phyloP scores from a whole-genome alignment of 2,797 vertebrate species.

The Dryobates pubescens region DNA sequence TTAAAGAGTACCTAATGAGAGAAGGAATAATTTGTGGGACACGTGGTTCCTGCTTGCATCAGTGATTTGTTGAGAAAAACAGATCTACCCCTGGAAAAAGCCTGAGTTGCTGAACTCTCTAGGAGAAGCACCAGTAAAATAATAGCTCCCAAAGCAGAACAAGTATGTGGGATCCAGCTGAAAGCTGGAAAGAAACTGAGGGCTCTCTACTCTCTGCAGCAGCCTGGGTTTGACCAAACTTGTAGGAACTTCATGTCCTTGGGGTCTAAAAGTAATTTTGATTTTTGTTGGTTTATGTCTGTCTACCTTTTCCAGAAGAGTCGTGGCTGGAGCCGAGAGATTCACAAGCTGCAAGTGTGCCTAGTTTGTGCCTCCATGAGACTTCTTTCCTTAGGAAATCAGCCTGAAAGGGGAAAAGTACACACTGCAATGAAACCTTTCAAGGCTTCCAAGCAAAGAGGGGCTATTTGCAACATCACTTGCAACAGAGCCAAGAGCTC shows the following conservation, averaged over 20 bases:
- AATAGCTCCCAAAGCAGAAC: neutral
- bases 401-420: neutral
- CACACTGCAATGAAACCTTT: neutral
- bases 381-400: neutral
- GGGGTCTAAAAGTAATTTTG: neutral
- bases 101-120: neutral
- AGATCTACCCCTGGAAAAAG: neutral
- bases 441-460: neutral
- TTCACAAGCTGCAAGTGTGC: neutral
- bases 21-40: neutral
- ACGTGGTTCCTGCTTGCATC: neutral
- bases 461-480: neutral
- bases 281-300: neutral
- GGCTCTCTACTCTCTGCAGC: neutral
- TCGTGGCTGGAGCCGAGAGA: neutral
- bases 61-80: neutral
- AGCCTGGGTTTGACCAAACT: neutral
- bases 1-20: neutral
- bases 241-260: neutral
- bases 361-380: neutral
- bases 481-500: conserved; percentile 3
- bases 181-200: neutral
- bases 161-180: neutral
- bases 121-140: neutral
- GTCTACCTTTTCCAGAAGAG: neutral